Conservation (phyloP, 1,140 invertebrate genomes). For the Hypsibius dujardini region DNA sequence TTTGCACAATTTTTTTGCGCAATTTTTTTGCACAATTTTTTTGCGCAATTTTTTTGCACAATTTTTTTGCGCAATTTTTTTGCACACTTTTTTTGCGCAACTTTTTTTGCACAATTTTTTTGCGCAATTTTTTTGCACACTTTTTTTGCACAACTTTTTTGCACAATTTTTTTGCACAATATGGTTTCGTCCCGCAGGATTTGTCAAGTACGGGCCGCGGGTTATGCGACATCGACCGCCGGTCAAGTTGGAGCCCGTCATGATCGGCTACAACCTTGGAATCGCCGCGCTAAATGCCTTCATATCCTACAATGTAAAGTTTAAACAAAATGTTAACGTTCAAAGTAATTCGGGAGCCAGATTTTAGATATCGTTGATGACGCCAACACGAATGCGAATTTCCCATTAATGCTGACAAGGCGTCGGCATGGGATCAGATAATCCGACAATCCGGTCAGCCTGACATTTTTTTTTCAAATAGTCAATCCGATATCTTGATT, state of each 20-base stretch:
- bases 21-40: no score
- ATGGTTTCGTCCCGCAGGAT: background rate
- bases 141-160: no score
- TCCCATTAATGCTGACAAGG: no score
- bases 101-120: no score
- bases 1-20: no score
- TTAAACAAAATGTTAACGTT: conserved; percentile 3
- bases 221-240: conserved; percentile 62
- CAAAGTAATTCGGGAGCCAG: conserved; percentile 3
- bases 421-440: background rate
- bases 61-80: no score
- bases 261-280: conserved; percentile 66
- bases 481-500: conserved; percentile 15
- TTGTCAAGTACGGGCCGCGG: conserved; percentile 43
- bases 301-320: conserved; percentile 52
- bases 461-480: conserved; percentile 16
- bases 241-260: conserved; percentile 51
- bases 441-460: background rate
- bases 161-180: no score
- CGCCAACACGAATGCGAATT: no score
- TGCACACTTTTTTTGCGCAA: no score
- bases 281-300: conserved; percentile 68
- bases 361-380: no score
- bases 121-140: no score
- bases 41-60: no score